Evolutionary conservation across 2,797 vertebrate species (phyloP), one percentile per base, ranked within the genome.

Genomic region (Esox masquinongy): DNA sequence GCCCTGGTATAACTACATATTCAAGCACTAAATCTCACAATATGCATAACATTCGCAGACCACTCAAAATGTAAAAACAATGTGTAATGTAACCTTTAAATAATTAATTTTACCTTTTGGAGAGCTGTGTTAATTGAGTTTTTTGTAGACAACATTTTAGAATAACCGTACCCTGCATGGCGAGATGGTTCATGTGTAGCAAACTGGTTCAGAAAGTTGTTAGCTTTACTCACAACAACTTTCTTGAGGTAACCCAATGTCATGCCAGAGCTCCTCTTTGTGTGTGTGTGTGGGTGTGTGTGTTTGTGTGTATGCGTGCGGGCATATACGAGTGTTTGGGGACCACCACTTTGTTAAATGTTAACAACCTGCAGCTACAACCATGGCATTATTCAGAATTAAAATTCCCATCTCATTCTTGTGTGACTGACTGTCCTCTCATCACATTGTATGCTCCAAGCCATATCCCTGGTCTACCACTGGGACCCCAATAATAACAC

Each of bases 401-500:
- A 81, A 82, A 82, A 91, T 89, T 85, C 88, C 82, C 59, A 77
- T 84, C 85, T 86, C 88, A 86, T 87, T 79, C 77, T 83, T 51
- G 75, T 84, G 85, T 81, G 56, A 12, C 81, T 81, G 29, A 39
- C 78, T 83, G 39, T 75, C 29, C 82, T 78, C 79, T 77, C 64
- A 61, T 22, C 56, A 12, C 22, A 61, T 22, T 26, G 75, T 68
- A 67, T 31, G 29, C 56, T 79, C 74, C 74, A 79, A 72, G 71
- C 73, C 72, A 68, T 53, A 77, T 75, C 82, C 77, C 71, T 49
- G 73, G 70, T 81, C 70, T 66, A 63, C 74, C 72, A 64, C 64
- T 79, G 77, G 73, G 75, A 74, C 51, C 79, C 81, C 51, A 78
- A 61, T 26, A 24, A 26, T 26, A 61, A 12, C 56, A 61, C 22